Evolutionary conservation across 2,888 invertebrate species (phyloP).

Genomic region (Alcis repandata): DNA sequence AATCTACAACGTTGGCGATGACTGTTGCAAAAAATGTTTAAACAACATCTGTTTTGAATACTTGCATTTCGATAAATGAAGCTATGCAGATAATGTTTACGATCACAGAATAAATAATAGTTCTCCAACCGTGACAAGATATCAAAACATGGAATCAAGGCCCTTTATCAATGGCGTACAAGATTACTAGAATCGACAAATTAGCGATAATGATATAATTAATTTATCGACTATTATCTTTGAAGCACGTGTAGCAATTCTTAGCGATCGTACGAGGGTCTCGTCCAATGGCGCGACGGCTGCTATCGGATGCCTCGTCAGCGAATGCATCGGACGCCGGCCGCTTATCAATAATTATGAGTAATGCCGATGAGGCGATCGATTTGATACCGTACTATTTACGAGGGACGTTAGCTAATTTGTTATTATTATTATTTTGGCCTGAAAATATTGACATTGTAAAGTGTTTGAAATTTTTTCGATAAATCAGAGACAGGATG

Average conservation of each 20-base stretch:
- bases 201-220: conserved; percentile 17
- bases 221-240: conserved; percentile 15
- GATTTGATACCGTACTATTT: background rate
- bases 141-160: conserved; percentile 27
- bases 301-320: conserved; percentile 33
- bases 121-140: background rate
- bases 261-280: conserved; percentile 43
- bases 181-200: conserved; percentile 4
- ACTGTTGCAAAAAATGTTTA: background rate
- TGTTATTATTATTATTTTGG: background rate
- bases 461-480: background rate
- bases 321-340: conserved; percentile 13
- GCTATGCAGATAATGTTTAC: background rate
- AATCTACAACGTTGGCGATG: background rate
- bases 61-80: background rate
- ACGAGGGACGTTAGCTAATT: background rate
- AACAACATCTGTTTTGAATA: background rate
- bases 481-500: background rate
- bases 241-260: conserved; percentile 34
- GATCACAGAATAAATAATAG: no score
- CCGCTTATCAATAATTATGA: conserved; percentile 1
- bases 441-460: background rate
- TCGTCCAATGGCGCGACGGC: conserved; percentile 40
- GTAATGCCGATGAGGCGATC: conserved; percentile 26
- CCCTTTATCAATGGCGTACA: conserved; percentile 14